Evolutionary conservation across 2,113 vertebrate species (phyloP).

Genomic region (Cnemophilus loriae): DNA sequence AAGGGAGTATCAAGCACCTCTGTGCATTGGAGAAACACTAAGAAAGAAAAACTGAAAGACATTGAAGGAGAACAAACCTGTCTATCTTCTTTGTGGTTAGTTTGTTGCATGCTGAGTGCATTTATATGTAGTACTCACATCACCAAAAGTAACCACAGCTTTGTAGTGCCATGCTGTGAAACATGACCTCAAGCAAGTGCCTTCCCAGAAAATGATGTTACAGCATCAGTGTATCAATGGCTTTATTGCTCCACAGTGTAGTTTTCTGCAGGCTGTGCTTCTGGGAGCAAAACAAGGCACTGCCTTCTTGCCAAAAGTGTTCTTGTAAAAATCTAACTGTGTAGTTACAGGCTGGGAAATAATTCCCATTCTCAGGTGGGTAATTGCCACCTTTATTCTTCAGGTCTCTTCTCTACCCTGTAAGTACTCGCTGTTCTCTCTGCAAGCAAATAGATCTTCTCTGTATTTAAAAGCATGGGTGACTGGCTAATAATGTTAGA

Average conservation of each 20-base stretch:
- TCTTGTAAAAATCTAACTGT: constrained; percentile 9
- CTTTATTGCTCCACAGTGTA: constrained; percentile 8
- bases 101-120: constrained; percentile 22
- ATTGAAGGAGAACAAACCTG: background rate
- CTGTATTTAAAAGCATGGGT: constrained; percentile 18
- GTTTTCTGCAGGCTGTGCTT: constrained; percentile 12
- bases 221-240: constrained; percentile 18
- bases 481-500: constrained; percentile 1
- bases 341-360: background rate
- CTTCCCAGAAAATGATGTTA: constrained; percentile 32
- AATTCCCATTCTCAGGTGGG: background rate
- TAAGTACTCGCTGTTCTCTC: background rate
- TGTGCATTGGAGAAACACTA: background rate
- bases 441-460: background rate
- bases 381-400: background rate
- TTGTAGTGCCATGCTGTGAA: constrained; percentile 35
- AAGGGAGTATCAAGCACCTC: background rate
- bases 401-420: background rate
- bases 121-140: constrained; percentile 28
- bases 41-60: background rate
- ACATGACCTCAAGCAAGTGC: constrained; percentile 31
- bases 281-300: constrained; percentile 6
- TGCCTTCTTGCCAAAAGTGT: background rate
- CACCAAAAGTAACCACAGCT: constrained; percentile 37
- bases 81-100: background rate